Percentiles rank a stretch among this genome's conserved stretches.
phyloP scores from a whole-genome alignment of 2,888 invertebrate genomes.

The Pollenia labialis region DNA sequence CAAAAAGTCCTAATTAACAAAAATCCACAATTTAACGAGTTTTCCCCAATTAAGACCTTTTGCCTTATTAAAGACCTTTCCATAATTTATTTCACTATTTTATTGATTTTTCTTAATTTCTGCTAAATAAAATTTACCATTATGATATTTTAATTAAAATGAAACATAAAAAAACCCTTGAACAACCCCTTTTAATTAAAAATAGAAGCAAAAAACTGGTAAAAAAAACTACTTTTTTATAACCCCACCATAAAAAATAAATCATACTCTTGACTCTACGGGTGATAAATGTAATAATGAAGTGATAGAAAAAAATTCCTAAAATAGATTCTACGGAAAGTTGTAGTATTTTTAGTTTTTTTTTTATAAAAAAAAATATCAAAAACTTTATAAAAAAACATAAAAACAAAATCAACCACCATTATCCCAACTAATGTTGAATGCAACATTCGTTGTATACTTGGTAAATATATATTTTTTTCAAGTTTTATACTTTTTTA shows the following conservation, averaged over 20 bases:
- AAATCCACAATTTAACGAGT: background rate
- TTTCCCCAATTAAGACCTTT: background rate
- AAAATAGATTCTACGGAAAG: conserved; percentile 11
- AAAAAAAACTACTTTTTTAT: conserved; percentile 1
- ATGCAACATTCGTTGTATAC: conserved; percentile 15
- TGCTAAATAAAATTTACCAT: conserved; percentile 22
- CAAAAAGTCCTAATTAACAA: too few relatives aligned
- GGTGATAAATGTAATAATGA: conserved; percentile 68
- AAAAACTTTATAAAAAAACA: background rate
- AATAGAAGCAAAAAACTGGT: background rate
- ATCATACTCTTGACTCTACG: conserved; percentile 70
- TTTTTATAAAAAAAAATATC: background rate
- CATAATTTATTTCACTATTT: conserved; percentile 1
- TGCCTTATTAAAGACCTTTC: background rate
- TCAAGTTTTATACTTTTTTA: background rate
- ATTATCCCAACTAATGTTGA: conserved; percentile 46
- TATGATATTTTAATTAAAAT: conserved; percentile 37
- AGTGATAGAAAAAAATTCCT: conserved; percentile 52
- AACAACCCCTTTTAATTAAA: conserved; percentile 52
- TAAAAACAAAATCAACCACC: conserved; percentile 28
- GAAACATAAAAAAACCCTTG: conserved; percentile 19
- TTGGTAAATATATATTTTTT: background rate
- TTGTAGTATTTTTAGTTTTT: conserved; percentile 11
- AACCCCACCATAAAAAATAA: conserved; percentile 40
- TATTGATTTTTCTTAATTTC: conserved; percentile 24